These are phyloP conservation scores for Hyposoter dolosus DNA, from an alignment of 2,888 invertebrate genomes.

Conservation along the genomic window DNA sequence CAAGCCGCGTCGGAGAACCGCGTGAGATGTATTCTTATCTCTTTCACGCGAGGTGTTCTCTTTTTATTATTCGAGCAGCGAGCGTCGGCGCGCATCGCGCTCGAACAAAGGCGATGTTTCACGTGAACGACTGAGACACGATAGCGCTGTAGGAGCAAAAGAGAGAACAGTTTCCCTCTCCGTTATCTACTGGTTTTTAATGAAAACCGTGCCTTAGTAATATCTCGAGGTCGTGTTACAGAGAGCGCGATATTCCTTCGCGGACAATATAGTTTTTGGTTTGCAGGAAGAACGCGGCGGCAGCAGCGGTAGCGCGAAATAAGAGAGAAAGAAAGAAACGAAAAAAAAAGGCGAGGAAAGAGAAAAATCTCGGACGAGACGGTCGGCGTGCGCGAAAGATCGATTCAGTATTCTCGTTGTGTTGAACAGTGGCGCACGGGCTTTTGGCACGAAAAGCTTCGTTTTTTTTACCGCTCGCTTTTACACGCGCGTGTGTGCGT, in stretches of 20 bases:
- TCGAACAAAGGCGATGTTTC: conserved; percentile 24
- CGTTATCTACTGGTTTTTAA: neutral
- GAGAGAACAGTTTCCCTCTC: neutral
- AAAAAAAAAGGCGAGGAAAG: conserved; percentile 30
- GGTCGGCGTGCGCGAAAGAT: conserved; percentile 70
- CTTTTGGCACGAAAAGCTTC: conserved; percentile 7
- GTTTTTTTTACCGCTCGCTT: conserved; percentile 16
- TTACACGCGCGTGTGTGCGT: conserved; percentile 20
- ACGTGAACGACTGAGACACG: conserved; percentile 17
- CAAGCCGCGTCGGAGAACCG: conserved; percentile 25
- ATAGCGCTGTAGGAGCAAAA: neutral
- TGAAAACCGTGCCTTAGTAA: conserved; percentile 18
- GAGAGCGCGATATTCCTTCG: conserved; percentile 35
- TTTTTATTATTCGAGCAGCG: conserved; percentile 13
- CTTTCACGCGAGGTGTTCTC: neutral
- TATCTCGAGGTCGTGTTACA: conserved; percentile 59
- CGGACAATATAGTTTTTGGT: conserved; percentile 33
- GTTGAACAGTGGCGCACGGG: conserved; percentile 46
- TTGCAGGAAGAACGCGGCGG: conserved; percentile 38
- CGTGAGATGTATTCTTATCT: conserved; percentile 12
- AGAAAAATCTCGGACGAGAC: conserved; percentile 25
- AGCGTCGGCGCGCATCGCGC: conserved; percentile 3
- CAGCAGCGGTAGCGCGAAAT: conserved; percentile 53
- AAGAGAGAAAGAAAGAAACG: conserved; percentile 21
- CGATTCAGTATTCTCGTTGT: conserved; percentile 73